phyloP scores from a whole-genome alignment of 2,113 vertebrate genomes.

The Phyllopteryx taeniolatus region DNA sequence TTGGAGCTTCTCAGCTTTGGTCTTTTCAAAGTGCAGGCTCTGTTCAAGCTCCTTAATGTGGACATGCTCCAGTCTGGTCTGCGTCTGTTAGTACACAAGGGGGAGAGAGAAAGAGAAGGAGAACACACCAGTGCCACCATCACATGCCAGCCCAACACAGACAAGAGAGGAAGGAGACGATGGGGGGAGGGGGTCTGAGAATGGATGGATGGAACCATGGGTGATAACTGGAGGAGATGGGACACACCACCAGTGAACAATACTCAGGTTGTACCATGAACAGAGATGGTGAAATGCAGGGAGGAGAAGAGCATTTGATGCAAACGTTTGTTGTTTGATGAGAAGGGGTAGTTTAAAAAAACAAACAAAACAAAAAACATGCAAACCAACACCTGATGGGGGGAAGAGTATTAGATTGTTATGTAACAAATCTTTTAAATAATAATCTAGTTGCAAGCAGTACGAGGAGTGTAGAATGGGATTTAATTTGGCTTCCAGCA shows the following conservation, averaged over 20 bases:
- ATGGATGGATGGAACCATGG: conserved; percentile 12
- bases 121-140: conserved; percentile 99
- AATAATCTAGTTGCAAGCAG: too few species aligned
- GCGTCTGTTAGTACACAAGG: conserved; percentile 99
- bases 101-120: conserved; percentile 82
- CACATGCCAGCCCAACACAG: conserved; percentile 94
- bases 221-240: conserved; percentile 44
- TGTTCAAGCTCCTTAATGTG: conserved; percentile 99
- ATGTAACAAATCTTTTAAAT: too few species aligned
- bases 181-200: not conserved
- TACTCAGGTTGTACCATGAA: conserved; percentile 74
- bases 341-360: conserved; percentile 47
- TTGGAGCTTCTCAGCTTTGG: conserved; percentile 99
- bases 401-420: too few species aligned
- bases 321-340: conserved; percentile 43
- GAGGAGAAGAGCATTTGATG: conserved; percentile 43
- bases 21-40: conserved; percentile 99
- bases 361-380: conserved; percentile 25
- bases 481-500: too few species aligned
- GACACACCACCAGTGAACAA: conserved; percentile 78
- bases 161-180: conserved; percentile 47
- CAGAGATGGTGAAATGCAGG: conserved; percentile 43
- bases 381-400: conserved; percentile 59
- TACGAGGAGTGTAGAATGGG: too few species aligned
- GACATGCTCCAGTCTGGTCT: conserved; percentile 99